phyloP scores from a whole-genome alignment of 2,797 vertebrate species.

The Alauda arvensis region DNA sequence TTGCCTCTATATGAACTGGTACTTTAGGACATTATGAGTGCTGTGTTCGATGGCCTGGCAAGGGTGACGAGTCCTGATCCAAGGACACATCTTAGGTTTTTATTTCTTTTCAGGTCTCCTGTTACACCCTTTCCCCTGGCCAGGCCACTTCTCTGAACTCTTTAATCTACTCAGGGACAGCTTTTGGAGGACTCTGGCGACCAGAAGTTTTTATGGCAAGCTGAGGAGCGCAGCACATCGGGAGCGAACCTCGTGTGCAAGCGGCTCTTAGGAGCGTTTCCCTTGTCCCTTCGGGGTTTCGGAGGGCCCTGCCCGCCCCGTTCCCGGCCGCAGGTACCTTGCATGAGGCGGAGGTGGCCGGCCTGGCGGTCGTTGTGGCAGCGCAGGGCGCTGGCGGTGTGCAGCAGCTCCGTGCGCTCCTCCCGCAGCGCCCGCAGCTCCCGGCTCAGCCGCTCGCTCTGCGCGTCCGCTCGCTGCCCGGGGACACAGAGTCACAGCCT shows the following conservation, averaged over 20 bases:
- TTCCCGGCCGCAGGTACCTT: not conserved
- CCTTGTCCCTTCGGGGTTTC: fast-evolving
- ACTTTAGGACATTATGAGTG: too few species aligned
- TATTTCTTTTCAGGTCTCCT: not conserved
- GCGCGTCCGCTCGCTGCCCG: constrained; percentile 72
- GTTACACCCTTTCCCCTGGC: not conserved
- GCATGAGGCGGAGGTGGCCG: constrained; percentile 47
- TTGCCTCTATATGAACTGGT: too few species aligned
- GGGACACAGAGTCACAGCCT: not conserved
- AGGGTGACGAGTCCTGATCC: not conserved
- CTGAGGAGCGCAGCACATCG: fast-evolving
- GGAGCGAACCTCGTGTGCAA: fast-evolving
- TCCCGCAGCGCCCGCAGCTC: constrained; percentile 67
- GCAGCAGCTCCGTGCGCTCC: constrained; percentile 71
- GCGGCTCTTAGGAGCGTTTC: not conserved
- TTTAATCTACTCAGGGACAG: fast-evolving
- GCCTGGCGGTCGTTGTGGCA: constrained; percentile 72
- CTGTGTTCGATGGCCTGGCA: not conserved
- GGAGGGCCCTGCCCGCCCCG: fast-evolving
- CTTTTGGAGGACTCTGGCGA: not conserved
- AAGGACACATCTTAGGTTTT: not conserved
- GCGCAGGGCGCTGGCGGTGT: constrained; percentile 67
- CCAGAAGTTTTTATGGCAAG: not conserved
- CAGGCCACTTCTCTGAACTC: not conserved
- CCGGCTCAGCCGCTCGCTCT: constrained; percentile 64